phyloP scores from a whole-genome alignment of 2,797 vertebrate genomes.

The Girardinus metallicus region DNA sequence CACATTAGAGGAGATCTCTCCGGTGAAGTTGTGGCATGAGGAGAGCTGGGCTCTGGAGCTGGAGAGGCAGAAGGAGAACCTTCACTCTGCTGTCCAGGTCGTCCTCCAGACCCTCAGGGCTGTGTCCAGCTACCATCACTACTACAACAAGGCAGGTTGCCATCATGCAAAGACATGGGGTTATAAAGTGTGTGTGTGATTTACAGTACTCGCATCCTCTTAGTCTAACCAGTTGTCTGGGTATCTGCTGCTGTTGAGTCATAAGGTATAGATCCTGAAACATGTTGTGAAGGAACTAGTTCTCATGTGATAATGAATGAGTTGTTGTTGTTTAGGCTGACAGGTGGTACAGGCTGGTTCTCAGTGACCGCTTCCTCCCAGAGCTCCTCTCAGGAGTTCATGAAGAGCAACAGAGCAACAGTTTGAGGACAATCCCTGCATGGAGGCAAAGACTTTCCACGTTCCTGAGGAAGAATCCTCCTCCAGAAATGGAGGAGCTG shows the following conservation, averaged over 20 bases:
- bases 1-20: constrained; percentile 46
- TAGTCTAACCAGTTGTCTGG: not conserved
- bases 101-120: constrained; percentile 69
- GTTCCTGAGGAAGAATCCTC: constrained; percentile 75
- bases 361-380: constrained; percentile 78
- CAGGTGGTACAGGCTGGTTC: constrained; percentile 76
- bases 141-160: constrained; percentile 68
- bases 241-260: not conserved
- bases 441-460: constrained; percentile 67
- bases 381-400: constrained; percentile 68
- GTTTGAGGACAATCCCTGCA: constrained; percentile 20
- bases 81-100: constrained; percentile 60
- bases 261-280: not conserved
- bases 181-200: not conserved
- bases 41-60: constrained; percentile 72
- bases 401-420: constrained; percentile 27
- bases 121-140: constrained; percentile 70
- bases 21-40: constrained; percentile 8
- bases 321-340: constrained; percentile 53
- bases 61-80: constrained; percentile 66
- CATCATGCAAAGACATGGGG: not conserved
- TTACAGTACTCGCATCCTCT: not conserved
- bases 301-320: not conserved
- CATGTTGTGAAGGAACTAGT: not conserved
- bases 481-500: constrained; percentile 77